A percentile compares a stretch with the other conserved stretches of the same genome.
phyloP scores from a whole-genome alignment of 2,888 invertebrate genomes.

The Drosophila anomalata region DNA sequence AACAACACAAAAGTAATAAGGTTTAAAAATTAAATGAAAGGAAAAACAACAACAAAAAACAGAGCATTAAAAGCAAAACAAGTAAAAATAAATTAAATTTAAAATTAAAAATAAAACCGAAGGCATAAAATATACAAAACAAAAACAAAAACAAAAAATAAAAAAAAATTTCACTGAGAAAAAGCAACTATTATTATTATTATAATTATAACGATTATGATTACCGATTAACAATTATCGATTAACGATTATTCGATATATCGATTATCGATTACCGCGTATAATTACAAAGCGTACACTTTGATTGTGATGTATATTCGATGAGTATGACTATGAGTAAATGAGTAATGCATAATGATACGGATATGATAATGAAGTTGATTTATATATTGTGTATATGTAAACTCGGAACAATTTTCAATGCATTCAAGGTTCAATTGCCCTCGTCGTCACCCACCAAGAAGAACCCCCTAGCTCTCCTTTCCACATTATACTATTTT shows the following conservation, averaged over 20 bases:
- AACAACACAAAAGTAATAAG: constrained; percentile 28
- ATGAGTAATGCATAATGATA: constrained; percentile 60
- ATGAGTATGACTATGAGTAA: constrained; percentile 68
- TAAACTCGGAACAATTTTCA: constrained; percentile 38
- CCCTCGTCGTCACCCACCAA: constrained; percentile 21
- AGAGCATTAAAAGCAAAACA: constrained; percentile 42
- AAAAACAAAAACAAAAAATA: constrained; percentile 40
- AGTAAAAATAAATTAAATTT: constrained; percentile 36
- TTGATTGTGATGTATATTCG: constrained; percentile 79
- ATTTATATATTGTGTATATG: constrained; percentile 66
- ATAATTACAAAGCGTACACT: constrained; percentile 75
- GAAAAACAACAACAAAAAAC: constrained; percentile 9
- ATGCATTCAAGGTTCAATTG: constrained; percentile 36
- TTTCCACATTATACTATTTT: too few relatives aligned
- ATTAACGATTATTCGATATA: constrained; percentile 44
- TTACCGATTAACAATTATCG: constrained; percentile 60
- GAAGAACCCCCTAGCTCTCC: constrained; percentile 5
- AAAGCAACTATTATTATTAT: constrained; percentile 59
- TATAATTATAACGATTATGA: constrained; percentile 62
- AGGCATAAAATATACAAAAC: constrained; percentile 32
- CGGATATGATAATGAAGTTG: constrained; percentile 78
- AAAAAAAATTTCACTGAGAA: constrained; percentile 40
- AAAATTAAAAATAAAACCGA: constrained; percentile 35
- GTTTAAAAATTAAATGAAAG: constrained; percentile 23
- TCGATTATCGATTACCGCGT: constrained; percentile 62